Evolutionary conservation across 2,113 vertebrate genomes (phyloP).

Genomic region (Melierax canorus): DNA sequence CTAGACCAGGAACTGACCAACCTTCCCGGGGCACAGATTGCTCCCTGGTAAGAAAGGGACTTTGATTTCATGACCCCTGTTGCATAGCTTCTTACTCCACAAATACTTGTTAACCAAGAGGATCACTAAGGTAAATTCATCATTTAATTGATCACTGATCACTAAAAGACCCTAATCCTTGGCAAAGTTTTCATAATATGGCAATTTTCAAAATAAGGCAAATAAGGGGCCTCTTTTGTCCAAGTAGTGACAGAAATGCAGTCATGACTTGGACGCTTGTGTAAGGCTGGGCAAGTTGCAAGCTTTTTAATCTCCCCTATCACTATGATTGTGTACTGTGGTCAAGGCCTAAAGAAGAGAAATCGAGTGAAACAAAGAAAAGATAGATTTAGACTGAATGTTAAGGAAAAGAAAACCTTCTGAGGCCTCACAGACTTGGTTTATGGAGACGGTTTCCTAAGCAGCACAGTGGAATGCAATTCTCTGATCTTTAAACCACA

Average conservation of each 20-base stretch:
- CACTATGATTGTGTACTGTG: neutral
- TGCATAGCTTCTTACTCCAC: neutral
- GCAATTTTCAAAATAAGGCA: neutral
- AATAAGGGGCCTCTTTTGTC: neutral
- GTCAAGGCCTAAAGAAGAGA: neutral
- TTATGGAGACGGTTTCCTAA: constrained; percentile 3
- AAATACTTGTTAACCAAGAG: neutral
- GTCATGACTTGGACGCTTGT: rapidly evolving
- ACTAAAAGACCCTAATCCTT: neutral
- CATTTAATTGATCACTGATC: neutral
- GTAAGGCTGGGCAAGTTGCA: neutral
- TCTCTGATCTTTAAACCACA: neutral
- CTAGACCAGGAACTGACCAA: neutral
- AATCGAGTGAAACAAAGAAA: neutral
- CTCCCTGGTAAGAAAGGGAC: neutral
- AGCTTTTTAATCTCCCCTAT: neutral
- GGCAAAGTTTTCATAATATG: neutral
- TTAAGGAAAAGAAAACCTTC: neutral
- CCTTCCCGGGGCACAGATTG: neutral
- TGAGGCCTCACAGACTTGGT: neutral
- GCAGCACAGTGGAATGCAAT: neutral
- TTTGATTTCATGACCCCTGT: neutral
- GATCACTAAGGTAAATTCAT: neutral
- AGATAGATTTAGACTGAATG: neutral
- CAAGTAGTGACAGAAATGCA: neutral